A percentile compares a stretch with the other conserved stretches of the same genome.
phyloP scores from a whole-genome alignment of 2,797 vertebrate species.

The Iguana delicatissima region DNA sequence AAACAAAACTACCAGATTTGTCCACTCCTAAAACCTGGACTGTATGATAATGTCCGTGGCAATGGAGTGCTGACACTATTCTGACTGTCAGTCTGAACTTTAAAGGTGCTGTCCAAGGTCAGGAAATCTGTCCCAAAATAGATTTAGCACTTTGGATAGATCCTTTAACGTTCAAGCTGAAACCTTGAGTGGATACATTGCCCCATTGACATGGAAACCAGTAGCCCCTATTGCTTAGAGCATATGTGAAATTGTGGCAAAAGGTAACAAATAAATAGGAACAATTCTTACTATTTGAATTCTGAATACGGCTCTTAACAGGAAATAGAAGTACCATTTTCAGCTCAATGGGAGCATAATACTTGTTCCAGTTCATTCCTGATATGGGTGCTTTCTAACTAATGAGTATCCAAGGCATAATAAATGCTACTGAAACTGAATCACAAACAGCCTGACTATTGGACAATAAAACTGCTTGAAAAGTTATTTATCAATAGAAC shows the following conservation, averaged over 20 bases:
- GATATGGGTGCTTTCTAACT: constrained; percentile 50
- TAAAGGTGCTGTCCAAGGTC: no score
- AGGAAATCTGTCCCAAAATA: no score
- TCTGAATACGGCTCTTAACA: constrained; percentile 49
- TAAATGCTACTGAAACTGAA: constrained; percentile 69
- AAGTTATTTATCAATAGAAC: constrained; percentile 79
- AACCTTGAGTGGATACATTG: no score
- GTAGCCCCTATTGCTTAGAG: neutral
- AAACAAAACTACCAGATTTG: neutral
- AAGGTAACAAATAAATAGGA: constrained; percentile 61
- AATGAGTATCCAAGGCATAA: constrained; percentile 66
- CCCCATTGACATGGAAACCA: no score
- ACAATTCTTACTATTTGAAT: constrained; percentile 59
- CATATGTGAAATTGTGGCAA: constrained; percentile 47
- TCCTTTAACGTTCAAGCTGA: no score
- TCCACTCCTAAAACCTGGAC: neutral
- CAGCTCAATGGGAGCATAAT: constrained; percentile 66
- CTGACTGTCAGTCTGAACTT: no score
- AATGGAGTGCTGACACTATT: no score
- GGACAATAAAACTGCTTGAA: constrained; percentile 73
- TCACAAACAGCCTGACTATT: constrained; percentile 63
- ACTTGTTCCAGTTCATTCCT: constrained; percentile 72
- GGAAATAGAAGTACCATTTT: constrained; percentile 61
- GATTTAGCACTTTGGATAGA: no score
- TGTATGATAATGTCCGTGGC: no score